Base-by-base conservation (phyloP, 2,888 invertebrate species). In the Archips crataeganus region DNA sequence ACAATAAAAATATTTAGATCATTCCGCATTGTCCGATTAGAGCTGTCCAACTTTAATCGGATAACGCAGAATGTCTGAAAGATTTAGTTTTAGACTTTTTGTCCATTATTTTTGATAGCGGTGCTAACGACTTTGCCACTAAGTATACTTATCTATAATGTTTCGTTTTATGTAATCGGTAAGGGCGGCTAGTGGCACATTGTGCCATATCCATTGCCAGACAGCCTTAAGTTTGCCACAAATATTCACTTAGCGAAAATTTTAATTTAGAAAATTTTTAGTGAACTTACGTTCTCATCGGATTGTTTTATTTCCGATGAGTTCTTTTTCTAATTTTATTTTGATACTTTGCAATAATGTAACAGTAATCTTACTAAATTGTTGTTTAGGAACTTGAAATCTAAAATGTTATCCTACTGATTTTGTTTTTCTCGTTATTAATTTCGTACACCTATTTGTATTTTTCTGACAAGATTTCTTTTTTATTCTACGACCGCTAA, bases 121-220 rank as follows among this genome's bases (percentile, higher is more conserved):
- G 87, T 87, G 87, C 86, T 87, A 85, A 81, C 77, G 54, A 70
- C 78, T 84, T 85, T 78, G 85, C 84, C 85, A 86, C 77, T 86
- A 85, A 80, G 79, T 77, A 76, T 76, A 77, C 59, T 62, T 75
- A 49, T 59, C 45, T 67, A 54, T 70, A 65, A 34, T 68, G 63
- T 71, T 45, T 67, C 70, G 65, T 59, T 66, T 59, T 23, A 76
- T 77, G 77, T 70, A 23, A 61, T 81, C 77, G 77, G 77, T 81
- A 82, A 82, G 81, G 80, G 77, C 79, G 79, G 84, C 82, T 85
- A 82, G 82, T 77, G 82, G 81, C 85, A 83, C 83, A 71, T 11
- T 49, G 77, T 82, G 85, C 86, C 86, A 82, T 85, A 81, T 78
- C 77, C 77, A 77, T 83, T 81, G 82, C 82, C 81, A 81, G 79